Evolutionary conservation across 2,113 vertebrate species (phyloP).

Genomic region (Notechis scutatus): DNA sequence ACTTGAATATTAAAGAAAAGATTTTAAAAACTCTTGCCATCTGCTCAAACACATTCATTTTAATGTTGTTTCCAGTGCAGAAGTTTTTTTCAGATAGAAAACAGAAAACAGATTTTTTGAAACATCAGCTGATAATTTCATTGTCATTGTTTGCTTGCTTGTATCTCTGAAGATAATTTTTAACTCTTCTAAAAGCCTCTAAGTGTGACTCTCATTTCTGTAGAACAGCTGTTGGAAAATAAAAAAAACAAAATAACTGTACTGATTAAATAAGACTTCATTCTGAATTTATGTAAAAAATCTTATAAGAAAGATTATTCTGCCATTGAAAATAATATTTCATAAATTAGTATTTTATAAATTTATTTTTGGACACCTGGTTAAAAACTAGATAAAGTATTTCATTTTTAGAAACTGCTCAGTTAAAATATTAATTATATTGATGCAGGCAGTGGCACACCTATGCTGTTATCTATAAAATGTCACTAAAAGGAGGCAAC

Average conservation of each 20-base stretch:
- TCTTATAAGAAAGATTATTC: not conserved
- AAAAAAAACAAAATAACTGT: slow-evolving; percentile 14
- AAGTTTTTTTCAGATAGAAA: slow-evolving; percentile 45
- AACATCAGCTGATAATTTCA: not conserved
- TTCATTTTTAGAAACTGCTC: not conserved
- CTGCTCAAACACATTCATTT: slow-evolving; percentile 56
- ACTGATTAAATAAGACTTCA: not conserved
- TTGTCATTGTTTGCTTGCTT: slow-evolving; percentile 45
- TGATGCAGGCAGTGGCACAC: not conserved
- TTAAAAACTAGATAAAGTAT: not conserved
- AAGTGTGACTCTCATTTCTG: slow-evolving; percentile 35
- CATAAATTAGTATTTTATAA: not conserved
- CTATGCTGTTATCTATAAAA: not conserved
- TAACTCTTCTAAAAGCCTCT: slow-evolving; percentile 40
- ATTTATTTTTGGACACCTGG: not conserved
- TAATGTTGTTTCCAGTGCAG: slow-evolving; percentile 53
- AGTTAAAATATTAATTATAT: not conserved
- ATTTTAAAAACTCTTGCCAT: slow-evolving; percentile 41
- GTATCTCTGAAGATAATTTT: slow-evolving; percentile 48
- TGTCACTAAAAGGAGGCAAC: not conserved
- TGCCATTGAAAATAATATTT: not conserved
- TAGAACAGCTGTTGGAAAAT: slow-evolving; percentile 29
- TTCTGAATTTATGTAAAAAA: slow-evolving; percentile 22
- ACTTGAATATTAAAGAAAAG: slow-evolving; percentile 42
- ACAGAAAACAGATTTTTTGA: slow-evolving; percentile 26